Percentiles rank a stretch among this genome's conserved stretches.
phyloP scores from a whole-genome alignment of 2,797 vertebrate genomes.

The Sebastes taczanowskii region DNA sequence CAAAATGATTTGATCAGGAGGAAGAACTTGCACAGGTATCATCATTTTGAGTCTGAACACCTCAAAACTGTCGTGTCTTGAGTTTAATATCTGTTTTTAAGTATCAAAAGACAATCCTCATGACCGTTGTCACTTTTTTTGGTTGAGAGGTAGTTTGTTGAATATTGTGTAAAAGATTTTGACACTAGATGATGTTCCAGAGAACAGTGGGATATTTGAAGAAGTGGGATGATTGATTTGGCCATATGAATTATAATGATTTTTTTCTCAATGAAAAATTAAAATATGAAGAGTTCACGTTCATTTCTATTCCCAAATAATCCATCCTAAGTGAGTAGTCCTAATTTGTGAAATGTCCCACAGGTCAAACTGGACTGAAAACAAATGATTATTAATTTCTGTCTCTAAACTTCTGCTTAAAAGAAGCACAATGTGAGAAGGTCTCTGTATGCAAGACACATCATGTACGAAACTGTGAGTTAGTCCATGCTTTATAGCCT shows the following conservation, averaged over 20 bases:
- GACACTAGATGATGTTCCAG: not conserved
- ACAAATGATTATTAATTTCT: constrained; percentile 3
- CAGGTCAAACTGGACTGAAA: constrained; percentile 5
- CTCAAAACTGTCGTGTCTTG: not conserved
- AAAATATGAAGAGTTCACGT: not conserved
- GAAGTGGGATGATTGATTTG: not conserved
- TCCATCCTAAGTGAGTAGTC: not conserved
- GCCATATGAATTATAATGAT: not conserved
- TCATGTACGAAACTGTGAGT: constrained; percentile 5
- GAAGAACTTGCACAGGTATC: constrained; percentile 12
- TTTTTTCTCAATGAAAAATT: not conserved
- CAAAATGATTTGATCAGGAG: not conserved
- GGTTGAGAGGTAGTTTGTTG: not conserved
- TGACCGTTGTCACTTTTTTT: not conserved
- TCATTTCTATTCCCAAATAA: not conserved
- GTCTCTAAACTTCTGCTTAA: not conserved
- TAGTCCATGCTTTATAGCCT: constrained; percentile 15
- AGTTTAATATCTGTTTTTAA: not conserved
- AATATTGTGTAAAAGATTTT: not conserved
- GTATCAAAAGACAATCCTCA: constrained; percentile 20
- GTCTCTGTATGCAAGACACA: constrained; percentile 18
- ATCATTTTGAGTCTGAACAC: not conserved
- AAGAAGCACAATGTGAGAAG: constrained; percentile 35
- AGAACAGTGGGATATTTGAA: not conserved
- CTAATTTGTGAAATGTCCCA: not conserved